Conservation (phyloP, 2,888 invertebrate species). For the Lasioglossum lativentre region DNA sequence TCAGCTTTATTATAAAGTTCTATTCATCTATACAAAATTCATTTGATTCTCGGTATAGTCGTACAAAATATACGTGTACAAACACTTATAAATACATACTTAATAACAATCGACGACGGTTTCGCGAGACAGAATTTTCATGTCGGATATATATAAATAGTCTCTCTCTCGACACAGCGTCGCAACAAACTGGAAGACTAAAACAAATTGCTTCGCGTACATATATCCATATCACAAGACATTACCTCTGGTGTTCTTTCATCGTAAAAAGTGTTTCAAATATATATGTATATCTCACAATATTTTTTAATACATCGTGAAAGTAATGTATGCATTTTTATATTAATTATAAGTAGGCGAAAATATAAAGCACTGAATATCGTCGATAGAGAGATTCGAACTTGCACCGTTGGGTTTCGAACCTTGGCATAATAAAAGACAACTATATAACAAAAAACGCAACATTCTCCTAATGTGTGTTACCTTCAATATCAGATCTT, state of each 20-base stretch:
- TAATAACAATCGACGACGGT: conserved; percentile 47
- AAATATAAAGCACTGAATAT: conserved; percentile 55
- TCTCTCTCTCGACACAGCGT: conserved; percentile 30
- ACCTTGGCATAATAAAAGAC: conserved; percentile 49
- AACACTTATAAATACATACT: conserved; percentile 59
- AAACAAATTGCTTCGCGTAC: conserved; percentile 22
- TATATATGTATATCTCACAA: conserved; percentile 46
- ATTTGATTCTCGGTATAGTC: conserved; percentile 59
- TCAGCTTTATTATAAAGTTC: conserved; percentile 64
- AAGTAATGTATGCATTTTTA: conserved; percentile 60
- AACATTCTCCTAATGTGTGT: conserved; percentile 13
- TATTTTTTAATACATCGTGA: conserved; percentile 55
- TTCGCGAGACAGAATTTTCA: conserved; percentile 59
- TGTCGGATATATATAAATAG: conserved; percentile 52
- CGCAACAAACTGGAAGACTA: conserved; percentile 62
- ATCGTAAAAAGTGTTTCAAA: conserved; percentile 62
- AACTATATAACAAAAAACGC: conserved; percentile 25
- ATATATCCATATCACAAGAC: conserved; percentile 66
- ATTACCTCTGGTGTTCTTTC: conserved; percentile 64
- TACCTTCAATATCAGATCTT: conserved; percentile 34
- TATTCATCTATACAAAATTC: conserved; percentile 63
- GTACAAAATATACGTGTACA: conserved; percentile 69
- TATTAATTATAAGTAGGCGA: conserved; percentile 44
- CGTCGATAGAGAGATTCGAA: conserved; percentile 40
- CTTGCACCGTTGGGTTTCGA: conserved; percentile 43